Evolutionary conservation across 1,140 invertebrate species (phyloP).

Genomic region (Parasteatoda tepidariorum): DNA sequence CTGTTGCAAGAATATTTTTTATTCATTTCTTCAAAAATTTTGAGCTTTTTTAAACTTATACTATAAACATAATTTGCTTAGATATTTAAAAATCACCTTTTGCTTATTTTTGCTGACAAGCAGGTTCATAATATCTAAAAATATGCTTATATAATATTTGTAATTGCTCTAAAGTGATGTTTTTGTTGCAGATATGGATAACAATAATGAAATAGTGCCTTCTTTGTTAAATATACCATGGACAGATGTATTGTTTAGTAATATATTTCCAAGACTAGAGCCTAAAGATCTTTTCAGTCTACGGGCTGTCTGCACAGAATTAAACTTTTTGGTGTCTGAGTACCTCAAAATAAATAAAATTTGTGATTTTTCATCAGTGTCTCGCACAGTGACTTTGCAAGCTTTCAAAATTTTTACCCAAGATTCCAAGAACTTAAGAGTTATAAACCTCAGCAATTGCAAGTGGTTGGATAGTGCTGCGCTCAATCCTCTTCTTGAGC

Average conservation of each 20-base stretch:
- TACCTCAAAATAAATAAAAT: slow-evolving; percentile 49
- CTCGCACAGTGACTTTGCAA: slow-evolving; percentile 1
- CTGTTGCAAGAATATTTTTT: too few relatives aligned
- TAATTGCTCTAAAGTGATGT: background rate
- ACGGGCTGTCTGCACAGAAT: slow-evolving; percentile 37
- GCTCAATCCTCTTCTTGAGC: slow-evolving; percentile 65
- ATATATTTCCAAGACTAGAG: slow-evolving; percentile 43
- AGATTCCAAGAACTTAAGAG: slow-evolving; percentile 16
- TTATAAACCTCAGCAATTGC: slow-evolving; percentile 65
- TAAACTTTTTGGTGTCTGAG: slow-evolving; percentile 33
- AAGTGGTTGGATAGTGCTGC: slow-evolving; percentile 67
- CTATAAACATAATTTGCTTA: too few relatives aligned
- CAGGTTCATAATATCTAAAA: too few relatives aligned
- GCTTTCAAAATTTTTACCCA: slow-evolving; percentile 48
- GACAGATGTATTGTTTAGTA: slow-evolving; percentile 61
- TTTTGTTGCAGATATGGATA: background rate
- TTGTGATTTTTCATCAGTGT: slow-evolving; percentile 35
- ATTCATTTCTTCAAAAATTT: too few relatives aligned
- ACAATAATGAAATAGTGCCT: background rate
- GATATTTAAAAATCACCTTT: too few relatives aligned
- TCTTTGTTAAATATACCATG: slow-evolving; percentile 59
- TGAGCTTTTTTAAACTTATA: too few relatives aligned
- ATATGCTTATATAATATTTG: too few relatives aligned
- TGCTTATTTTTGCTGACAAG: too few relatives aligned
- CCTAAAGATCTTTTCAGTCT: slow-evolving; percentile 59